Evolutionary conservation across 2,888 invertebrate species (phyloP).

Genomic region (Pegoplata infirma): DNA sequence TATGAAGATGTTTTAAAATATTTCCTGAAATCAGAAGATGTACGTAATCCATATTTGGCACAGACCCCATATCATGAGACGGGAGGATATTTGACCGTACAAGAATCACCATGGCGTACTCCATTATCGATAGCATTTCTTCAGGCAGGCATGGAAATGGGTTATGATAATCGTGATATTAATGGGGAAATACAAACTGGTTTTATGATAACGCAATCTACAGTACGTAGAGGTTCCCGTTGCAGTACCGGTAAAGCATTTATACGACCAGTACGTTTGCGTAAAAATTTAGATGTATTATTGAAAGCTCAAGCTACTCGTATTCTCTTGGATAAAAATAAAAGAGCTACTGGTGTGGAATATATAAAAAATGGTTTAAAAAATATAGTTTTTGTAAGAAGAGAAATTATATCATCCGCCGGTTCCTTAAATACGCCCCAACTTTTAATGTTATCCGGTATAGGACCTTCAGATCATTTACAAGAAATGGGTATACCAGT

Average conservation of each 20-base stretch:
- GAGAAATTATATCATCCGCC: slow-evolving; percentile 91
- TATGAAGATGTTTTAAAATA: slow-evolving; percentile 90
- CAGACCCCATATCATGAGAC: slow-evolving; percentile 86
- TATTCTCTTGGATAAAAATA: slow-evolving; percentile 85
- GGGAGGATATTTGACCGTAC: slow-evolving; percentile 90
- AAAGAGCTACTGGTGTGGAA: slow-evolving; percentile 87
- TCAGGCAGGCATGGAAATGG: slow-evolving; percentile 89
- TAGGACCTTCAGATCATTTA: slow-evolving; percentile 89
- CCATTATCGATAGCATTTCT: slow-evolving; percentile 90
- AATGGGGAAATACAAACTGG: slow-evolving; percentile 91
- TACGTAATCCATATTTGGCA: slow-evolving; percentile 89
- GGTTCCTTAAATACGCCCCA: slow-evolving; percentile 94
- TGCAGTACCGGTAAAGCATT: slow-evolving; percentile 95
- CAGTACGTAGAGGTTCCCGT: slow-evolving; percentile 88
- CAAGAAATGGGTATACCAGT: slow-evolving; percentile 85
- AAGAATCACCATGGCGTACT: slow-evolving; percentile 90
- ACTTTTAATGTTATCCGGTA: slow-evolving; percentile 93
- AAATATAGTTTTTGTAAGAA: slow-evolving; percentile 84
- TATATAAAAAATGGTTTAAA: slow-evolving; percentile 83
- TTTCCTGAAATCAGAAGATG: slow-evolving; percentile 92
- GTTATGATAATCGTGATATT: slow-evolving; percentile 88
- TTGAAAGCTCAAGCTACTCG: slow-evolving; percentile 87
- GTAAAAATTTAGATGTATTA: slow-evolving; percentile 88
- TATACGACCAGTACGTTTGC: slow-evolving; percentile 86
- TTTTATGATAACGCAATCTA: slow-evolving; percentile 92